Percentiles rank a stretch among this genome's conserved stretches.
These are phyloP conservation scores for Candidula unifasciata DNA, from an alignment of 2,888 invertebrate species.

Conservation along the genomic window DNA sequence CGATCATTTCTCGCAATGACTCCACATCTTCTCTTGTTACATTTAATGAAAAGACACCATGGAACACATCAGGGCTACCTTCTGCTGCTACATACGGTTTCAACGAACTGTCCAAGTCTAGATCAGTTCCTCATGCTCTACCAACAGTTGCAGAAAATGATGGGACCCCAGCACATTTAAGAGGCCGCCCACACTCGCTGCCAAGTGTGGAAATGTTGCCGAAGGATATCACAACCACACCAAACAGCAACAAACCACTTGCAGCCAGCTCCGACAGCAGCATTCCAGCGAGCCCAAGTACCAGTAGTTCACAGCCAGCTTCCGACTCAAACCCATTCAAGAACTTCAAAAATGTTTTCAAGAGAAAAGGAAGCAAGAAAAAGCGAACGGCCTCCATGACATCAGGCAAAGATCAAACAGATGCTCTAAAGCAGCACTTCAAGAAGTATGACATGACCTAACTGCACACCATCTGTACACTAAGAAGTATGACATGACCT, in stretches of 20 bases:
- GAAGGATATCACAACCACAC: slow-evolving; percentile 40
- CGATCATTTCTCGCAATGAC: slow-evolving; percentile 3
- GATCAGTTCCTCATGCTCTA: slow-evolving; percentile 55
- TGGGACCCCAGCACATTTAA: slow-evolving; percentile 47
- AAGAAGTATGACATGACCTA: slow-evolving; percentile 69
- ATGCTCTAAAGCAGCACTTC: slow-evolving; percentile 69
- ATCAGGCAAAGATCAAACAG: slow-evolving; percentile 59
- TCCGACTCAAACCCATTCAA: slow-evolving; percentile 68
- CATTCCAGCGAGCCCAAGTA: slow-evolving; percentile 31
- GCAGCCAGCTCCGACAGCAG: slow-evolving; percentile 33
- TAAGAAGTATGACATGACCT: slow-evolving; percentile 68
- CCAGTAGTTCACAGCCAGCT: slow-evolving; percentile 35
- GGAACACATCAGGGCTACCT: not conserved
- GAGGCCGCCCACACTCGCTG: slow-evolving; percentile 68
- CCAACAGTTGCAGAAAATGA: slow-evolving; percentile 57
- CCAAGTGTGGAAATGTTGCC: slow-evolving; percentile 63
- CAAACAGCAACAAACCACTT: slow-evolving; percentile 19
- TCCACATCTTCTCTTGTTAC: slow-evolving; percentile 41
- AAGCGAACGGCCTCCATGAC: slow-evolving; percentile 66
- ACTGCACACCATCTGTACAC: slow-evolving; percentile 58
- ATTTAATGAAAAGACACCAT: not conserved
- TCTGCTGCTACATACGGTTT: slow-evolving; percentile 38
- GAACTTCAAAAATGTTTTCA: slow-evolving; percentile 69
- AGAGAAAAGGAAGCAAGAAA: slow-evolving; percentile 71
- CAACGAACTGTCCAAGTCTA: slow-evolving; percentile 52